A percentile compares a stretch with the other conserved stretches of the same genome.
Conservation (phyloP, 2,797 vertebrate genomes). For the Anomalospiza imberbis region DNA sequence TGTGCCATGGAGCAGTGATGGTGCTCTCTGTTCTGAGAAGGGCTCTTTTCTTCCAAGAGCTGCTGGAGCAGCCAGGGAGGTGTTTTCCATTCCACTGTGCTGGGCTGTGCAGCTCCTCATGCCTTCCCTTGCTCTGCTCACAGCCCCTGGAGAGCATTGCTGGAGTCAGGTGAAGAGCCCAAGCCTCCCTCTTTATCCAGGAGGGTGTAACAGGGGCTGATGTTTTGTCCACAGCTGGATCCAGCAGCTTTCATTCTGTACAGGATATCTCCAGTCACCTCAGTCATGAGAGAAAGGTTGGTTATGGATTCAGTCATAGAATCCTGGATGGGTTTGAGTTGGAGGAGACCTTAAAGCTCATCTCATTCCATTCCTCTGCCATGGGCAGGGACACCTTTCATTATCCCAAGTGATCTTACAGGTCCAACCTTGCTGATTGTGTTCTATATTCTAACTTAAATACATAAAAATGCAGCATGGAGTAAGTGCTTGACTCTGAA, state of each 20-base stretch:
- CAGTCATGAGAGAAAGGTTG: background rate
- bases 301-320: background rate
- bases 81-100: background rate
- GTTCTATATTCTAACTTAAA: background rate
- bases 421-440: background rate
- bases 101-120: background rate
- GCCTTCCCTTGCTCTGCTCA: background rate
- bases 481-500: background rate
- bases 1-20: background rate
- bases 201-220: background rate
- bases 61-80: background rate
- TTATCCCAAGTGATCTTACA: background rate
- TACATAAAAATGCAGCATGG: background rate
- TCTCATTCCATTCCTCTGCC: background rate
- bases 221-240: background rate
- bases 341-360: background rate
- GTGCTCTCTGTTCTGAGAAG: background rate
- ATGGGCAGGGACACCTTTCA: too few relatives aligned
- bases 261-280: background rate
- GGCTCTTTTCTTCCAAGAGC: background rate
- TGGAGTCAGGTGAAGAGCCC: background rate
- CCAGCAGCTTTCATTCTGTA: background rate
- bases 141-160: background rate
- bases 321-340: background rate
- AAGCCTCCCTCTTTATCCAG: background rate